Evolutionary conservation across 92 coral and sea anemone genomes (phyloP).

Genomic region (Phenganax stokvisi): DNA sequence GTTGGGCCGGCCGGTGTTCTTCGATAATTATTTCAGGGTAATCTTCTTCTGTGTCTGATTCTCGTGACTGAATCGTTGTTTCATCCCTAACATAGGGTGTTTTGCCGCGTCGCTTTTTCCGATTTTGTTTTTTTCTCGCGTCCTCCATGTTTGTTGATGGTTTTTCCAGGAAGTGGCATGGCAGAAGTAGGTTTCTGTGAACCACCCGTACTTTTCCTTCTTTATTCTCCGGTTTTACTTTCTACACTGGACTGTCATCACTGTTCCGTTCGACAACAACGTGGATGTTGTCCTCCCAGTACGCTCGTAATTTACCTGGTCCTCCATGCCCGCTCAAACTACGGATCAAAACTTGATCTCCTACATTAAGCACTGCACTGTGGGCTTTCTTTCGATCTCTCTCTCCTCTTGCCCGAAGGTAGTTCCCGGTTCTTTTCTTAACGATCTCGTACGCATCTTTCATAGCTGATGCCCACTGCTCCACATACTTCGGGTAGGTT

Average conservation of each 20-base stretch:
- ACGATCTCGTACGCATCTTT: constrained; percentile 36
- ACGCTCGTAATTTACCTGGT: not conserved
- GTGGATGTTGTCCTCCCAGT: constrained; percentile 11
- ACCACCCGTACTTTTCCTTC: constrained; percentile 11
- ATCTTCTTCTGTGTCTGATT: constrained; percentile 33
- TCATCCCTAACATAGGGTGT: not conserved
- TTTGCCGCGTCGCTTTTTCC: constrained; percentile 14
- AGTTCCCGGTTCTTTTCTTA: constrained; percentile 25
- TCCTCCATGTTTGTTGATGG: constrained; percentile 22
- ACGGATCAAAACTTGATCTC: not conserved
- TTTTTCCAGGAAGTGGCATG: constrained; percentile 8
- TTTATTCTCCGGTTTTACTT: constrained; percentile 5
- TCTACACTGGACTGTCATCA: constrained; percentile 14
- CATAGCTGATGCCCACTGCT: constrained; percentile 45
- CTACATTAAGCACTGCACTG: not conserved
- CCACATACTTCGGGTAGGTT: constrained; percentile 39
- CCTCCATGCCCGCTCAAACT: not conserved
- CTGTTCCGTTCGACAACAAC: constrained; percentile 21
- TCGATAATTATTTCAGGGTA: constrained; percentile 19
- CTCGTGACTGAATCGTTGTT: constrained; percentile 16
- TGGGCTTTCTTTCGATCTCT: constrained; percentile 22
- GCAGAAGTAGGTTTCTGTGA: not conserved
- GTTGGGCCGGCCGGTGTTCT: constrained; percentile 13
- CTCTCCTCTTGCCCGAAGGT: constrained; percentile 29
- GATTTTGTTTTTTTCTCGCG: not conserved